Percentiles rank a stretch among this genome's conserved stretches.
phyloP scores from a whole-genome alignment of 30 jellyfish, hydroid and myxozoan species.

The Aurelia sp. region DNA sequence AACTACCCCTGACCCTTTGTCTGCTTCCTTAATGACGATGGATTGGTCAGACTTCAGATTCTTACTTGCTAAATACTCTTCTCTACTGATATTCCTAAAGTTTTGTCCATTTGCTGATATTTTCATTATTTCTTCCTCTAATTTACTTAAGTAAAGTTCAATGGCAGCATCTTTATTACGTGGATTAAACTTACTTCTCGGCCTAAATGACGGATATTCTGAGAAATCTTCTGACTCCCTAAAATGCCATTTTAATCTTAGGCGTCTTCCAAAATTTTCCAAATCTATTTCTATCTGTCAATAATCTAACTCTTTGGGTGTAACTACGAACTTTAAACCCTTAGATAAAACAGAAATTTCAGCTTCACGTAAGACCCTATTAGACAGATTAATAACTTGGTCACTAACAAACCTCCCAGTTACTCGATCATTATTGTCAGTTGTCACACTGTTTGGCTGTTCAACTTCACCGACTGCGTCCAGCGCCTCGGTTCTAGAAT shows the following conservation, averaged over 20 bases:
- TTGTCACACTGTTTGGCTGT: too few relatives aligned
- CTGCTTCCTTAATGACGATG: neutral
- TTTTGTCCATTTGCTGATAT: neutral
- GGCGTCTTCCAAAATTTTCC: too few relatives aligned
- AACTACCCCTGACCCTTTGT: neutral
- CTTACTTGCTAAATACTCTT: neutral
- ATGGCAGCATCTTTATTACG: neutral
- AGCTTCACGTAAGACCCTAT: neutral
- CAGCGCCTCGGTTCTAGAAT: too few relatives aligned
- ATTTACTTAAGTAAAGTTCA: neutral
- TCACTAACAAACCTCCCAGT: too few relatives aligned
- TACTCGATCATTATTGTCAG: too few relatives aligned
- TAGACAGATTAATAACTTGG: too few relatives aligned
- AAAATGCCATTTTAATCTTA: too few relatives aligned
- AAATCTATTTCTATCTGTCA: too few relatives aligned
- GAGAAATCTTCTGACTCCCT: neutral
- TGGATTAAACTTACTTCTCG: neutral
- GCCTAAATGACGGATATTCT: neutral
- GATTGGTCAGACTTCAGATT: neutral
- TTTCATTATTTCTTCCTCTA: neutral
- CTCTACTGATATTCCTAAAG: neutral
- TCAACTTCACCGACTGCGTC: too few relatives aligned
- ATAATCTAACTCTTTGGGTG: slow-evolving; percentile 2
- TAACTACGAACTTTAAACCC: neutral
- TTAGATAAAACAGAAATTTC: slow-evolving; percentile 4